phyloP scores from a whole-genome alignment of 2,888 invertebrate genomes.

The Strigamia crassipes region DNA sequence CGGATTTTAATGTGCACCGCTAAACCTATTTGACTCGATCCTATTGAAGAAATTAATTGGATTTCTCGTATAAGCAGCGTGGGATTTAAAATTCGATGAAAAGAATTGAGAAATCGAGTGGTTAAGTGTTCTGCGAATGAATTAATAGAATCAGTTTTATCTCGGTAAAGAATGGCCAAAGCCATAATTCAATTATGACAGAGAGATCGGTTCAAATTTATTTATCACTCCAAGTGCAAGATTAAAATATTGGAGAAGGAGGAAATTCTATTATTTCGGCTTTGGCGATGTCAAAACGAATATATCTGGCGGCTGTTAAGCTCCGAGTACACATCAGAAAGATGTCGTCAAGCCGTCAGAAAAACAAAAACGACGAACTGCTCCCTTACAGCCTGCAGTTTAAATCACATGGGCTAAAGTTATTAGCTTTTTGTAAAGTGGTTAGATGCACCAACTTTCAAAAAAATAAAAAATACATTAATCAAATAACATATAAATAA shows the following conservation, averaged over 20 bases:
- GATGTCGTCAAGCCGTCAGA: not conserved
- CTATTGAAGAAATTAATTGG: not conserved
- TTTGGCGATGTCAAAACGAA: not conserved
- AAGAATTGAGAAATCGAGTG: not conserved
- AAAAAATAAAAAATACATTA: not conserved
- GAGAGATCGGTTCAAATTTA: not conserved
- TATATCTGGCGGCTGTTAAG: not conserved
- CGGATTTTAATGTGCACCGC: not conserved
- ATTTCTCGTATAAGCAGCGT: not conserved
- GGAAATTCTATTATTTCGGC: not conserved
- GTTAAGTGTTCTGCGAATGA: not conserved
- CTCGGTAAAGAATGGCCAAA: not conserved
- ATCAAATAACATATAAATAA: not conserved
- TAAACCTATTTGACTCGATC: not conserved
- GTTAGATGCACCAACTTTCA: not conserved
- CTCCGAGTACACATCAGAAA: not conserved
- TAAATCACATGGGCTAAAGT: not conserved
- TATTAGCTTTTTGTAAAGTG: not conserved
- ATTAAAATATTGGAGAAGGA: not conserved
- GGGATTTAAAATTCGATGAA: not conserved
- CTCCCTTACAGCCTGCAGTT: not conserved
- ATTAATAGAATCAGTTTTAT: not conserved
- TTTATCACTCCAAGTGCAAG: not conserved
- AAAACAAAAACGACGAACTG: not conserved
- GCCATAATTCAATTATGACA: not conserved